Percentiles rank a stretch among this genome's conserved stretches.
Conservation (phyloP, 2,113 vertebrate genomes). For the Epinephelus moara region DNA sequence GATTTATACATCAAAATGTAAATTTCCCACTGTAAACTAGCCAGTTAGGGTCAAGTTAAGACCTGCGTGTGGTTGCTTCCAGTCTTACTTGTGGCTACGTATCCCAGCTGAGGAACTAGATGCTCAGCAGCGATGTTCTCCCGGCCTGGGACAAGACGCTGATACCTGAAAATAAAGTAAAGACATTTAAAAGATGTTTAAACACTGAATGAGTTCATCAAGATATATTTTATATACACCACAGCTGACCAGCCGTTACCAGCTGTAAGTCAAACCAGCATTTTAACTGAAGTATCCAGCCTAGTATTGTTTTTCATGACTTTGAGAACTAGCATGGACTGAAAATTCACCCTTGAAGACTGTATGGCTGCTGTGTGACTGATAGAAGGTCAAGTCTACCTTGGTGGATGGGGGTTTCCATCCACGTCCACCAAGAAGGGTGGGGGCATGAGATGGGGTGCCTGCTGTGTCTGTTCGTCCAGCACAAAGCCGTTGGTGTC, state of each 20-base stretch:
- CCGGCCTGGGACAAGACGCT: slow-evolving; percentile 95
- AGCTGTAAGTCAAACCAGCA: neutral
- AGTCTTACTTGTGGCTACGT: slow-evolving; percentile 94
- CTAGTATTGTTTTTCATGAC: neutral
- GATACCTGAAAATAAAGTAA: slow-evolving; percentile 83
- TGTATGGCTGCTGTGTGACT: neutral
- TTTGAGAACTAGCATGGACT: neutral
- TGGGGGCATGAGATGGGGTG: slow-evolving; percentile 98
- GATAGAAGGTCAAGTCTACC: slow-evolving; percentile 67
- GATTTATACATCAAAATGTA: neutral
- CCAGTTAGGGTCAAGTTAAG: neutral
- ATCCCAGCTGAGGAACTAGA: slow-evolving; percentile 95
- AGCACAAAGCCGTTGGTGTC: slow-evolving; percentile 95
- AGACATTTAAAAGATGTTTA: neutral
- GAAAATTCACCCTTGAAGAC: neutral
- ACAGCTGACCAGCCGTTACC: neutral
- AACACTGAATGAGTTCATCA: neutral
- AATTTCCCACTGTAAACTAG: neutral
- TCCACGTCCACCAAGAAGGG: slow-evolving; percentile 98
- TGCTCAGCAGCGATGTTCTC: slow-evolving; percentile 95
- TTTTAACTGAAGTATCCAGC: neutral
- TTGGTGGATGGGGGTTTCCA: slow-evolving; percentile 96
- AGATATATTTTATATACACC: neutral
- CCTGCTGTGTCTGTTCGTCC: slow-evolving; percentile 98
- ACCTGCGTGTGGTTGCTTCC: neutral